These are phyloP conservation scores for Phenacoccus solenopsis DNA, from an alignment of 1,140 invertebrate genomes.

Conservation along the genomic window DNA sequence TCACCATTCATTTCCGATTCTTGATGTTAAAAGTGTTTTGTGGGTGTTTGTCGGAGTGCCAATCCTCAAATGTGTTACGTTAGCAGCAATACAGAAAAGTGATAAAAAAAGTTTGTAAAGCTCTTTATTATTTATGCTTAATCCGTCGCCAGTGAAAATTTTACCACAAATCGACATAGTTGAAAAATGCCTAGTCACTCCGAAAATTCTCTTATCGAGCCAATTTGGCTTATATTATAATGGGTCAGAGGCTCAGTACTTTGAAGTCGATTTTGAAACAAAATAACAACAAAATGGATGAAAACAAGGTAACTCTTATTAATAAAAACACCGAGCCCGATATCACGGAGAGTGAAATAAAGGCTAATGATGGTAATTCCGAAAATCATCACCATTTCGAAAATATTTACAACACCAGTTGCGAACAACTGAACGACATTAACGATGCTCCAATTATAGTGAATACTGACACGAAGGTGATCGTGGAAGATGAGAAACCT, in stretches of 20 bases:
- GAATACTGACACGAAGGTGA: not conserved
- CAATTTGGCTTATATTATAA: not conserved
- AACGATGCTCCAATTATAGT: not conserved
- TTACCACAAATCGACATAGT: no score
- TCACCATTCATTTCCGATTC: no score
- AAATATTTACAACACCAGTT: not conserved
- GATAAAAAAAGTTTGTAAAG: no score
- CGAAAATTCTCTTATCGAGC: no score
- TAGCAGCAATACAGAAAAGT: no score
- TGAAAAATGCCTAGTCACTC: no score
- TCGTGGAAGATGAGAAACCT: not conserved
- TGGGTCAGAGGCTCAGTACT: not conserved
- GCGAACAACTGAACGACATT: not conserved
- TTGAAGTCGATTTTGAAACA: not conserved
- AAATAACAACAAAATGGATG: not conserved
- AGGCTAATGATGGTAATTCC: not conserved
- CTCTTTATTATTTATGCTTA: no score
- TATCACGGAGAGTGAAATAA: not conserved
- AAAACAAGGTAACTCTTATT: not conserved
- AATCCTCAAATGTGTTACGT: no score
- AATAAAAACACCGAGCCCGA: not conserved
- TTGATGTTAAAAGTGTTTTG: no score
- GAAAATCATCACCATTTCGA: not conserved
- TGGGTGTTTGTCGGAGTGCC: no score
- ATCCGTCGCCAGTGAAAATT: no score